Evolutionary conservation across 2,888 invertebrate species (phyloP), one percentile per base, ranked within the genome.

Genomic region (Panzeria rudis): DNA sequence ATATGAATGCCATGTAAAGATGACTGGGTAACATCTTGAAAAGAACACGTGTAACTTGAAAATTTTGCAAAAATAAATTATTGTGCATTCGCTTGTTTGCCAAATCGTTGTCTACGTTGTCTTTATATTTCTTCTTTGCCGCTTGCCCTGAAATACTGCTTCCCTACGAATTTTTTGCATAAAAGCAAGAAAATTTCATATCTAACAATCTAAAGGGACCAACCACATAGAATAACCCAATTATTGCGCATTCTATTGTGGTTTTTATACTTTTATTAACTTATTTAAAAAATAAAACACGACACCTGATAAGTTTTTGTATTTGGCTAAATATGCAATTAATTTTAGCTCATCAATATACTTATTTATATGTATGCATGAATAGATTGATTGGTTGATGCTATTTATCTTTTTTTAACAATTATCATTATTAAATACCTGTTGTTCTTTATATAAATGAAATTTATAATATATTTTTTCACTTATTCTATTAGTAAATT

Each of bases 11-110:
- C 61, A 52, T 83, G 71, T 83, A 78, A 83, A 79, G 69, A 73
- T 73, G 73, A 71, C 64, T 71, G 50, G 47, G 64, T 59, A 62
- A 47, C 25, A 72, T 76, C 66, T 73, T 38, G 17, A 79, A 85
- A 82, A 73, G 75, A 82, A 85, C 85, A 85, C 85, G 78, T 82
- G 82, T 82, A 78, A 82, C 59, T 73, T 64, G 72, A 68, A 71
- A 32, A 76, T 71, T 71, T 81, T 69, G 62, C 56, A 75, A 69
- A 71, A 64, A 20, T 23, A 71, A 62, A 47, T 52, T 56, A 66
- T 75, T 62, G 15, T 77, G 17, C 68, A 69, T 62, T 62, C 75
- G 77, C 64, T 64, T 82, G 17, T 75, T 52, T 78, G 69, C 73
- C 72, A 78, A 82, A 75, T 78, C 75, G 61, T 84, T 75, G 85